Base-by-base conservation (phyloP, 2,797 vertebrate genomes). In the Lepidocolaptes lacrymiger region DNA sequence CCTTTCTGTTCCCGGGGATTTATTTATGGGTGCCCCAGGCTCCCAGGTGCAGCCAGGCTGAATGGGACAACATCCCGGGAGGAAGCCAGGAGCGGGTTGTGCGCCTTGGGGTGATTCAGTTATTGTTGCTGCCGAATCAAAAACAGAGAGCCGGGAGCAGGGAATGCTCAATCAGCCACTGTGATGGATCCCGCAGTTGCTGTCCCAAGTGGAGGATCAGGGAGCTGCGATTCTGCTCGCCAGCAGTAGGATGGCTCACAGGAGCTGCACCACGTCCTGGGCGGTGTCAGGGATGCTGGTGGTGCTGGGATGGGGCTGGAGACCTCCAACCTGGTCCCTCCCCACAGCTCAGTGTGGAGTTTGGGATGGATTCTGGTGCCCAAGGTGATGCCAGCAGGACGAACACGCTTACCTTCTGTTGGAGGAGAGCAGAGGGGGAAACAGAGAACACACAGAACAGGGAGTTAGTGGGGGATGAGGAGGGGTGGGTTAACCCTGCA, bases 341-440 rank as follows among this genome's bases (percentile, higher is more conserved):
- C 39, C 32, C 1, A 1, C 21, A 63, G 51, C 19, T 73, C 14
- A 13, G 2, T 7, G 48, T 1, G 4, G 30, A 71, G 20, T 63
- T 39, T 1, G 7, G 43, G 63, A 30, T 28, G 34, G 39, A 32
- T 81, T 48, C 73, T 44, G n/a, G 19, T 32, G 44, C 36, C 44
- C 34, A 17, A 1, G 49, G 23, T 32, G 78, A 66, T 37, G 74
- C 20, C 66, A 56, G 84, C n/a, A 18, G 0, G 48, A 78, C 0
- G 1, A 49, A 68, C 3, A 14, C 0, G 28, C 93, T 94, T 94
- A 97, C 97, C 96, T 97, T 97, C 97, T 97, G 89, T 95, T 36
- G 82, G 72, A 93, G 20, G 34, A 63, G 34, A 94, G 82, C 76
- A 77, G 62, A 95, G 19, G 9, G 54, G 52, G 14, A 86, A 37